phyloP scores from a whole-genome alignment of 1,140 invertebrate species.

The Neodiprion virginianus region DNA sequence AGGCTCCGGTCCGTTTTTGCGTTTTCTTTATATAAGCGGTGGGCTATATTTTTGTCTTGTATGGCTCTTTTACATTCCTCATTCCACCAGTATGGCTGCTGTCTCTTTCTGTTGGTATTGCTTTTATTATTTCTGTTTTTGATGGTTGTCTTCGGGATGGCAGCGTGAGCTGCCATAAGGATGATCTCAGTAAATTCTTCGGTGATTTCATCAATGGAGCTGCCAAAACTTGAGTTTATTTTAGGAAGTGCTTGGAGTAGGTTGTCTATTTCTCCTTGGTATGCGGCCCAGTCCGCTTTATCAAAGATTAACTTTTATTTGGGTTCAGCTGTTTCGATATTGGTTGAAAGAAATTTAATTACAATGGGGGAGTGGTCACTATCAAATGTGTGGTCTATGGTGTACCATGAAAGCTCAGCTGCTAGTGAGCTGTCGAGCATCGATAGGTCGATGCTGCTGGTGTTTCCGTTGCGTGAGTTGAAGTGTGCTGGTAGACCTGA shows the following conservation, averaged over 20 bases:
- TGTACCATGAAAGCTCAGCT: slow-evolving; percentile 39
- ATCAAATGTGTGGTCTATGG: slow-evolving; percentile 34
- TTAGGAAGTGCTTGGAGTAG: slow-evolving; percentile 15
- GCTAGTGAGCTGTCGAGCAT: slow-evolving; percentile 33
- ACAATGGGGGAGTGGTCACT: slow-evolving; percentile 45
- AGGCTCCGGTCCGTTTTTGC: slow-evolving; percentile 27
- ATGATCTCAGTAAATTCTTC: slow-evolving; percentile 35
- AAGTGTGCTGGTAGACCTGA: slow-evolving; percentile 38
- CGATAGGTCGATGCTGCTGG: slow-evolving; percentile 40
- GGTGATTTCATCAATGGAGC: slow-evolving; percentile 19
- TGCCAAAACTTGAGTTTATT: slow-evolving; percentile 19
- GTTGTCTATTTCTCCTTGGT: slow-evolving; percentile 28
- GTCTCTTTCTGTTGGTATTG: slow-evolving; percentile 28
- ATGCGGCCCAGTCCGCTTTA: slow-evolving; percentile 38
- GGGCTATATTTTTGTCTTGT: slow-evolving; percentile 40
- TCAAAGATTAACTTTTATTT: slow-evolving; percentile 37
- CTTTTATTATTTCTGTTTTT: slow-evolving; percentile 33
- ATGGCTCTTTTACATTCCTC: slow-evolving; percentile 37
- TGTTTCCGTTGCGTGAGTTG: slow-evolving; percentile 31
- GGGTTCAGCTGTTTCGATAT: slow-evolving; percentile 19
- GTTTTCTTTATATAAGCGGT: slow-evolving; percentile 38
- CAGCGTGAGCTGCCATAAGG: too few relatives aligned
- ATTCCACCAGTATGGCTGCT: slow-evolving; percentile 45
- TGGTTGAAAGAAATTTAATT: slow-evolving; percentile 28
- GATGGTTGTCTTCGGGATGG: too few relatives aligned